These are phyloP conservation scores for Charanyca ferruginea DNA, from an alignment of 2,888 invertebrate species.

Conservation along the genomic window DNA sequence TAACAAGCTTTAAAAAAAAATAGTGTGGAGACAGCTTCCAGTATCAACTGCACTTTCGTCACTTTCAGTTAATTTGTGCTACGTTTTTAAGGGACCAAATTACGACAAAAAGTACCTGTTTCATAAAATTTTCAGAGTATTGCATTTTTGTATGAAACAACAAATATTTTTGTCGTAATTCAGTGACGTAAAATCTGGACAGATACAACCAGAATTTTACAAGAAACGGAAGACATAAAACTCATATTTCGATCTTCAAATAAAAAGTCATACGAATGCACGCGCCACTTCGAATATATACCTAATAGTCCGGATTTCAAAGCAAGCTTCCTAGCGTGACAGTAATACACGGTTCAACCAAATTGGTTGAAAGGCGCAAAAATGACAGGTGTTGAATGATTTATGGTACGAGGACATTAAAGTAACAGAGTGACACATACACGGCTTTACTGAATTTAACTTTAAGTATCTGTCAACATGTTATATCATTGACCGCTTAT, in stretches of 20 bases:
- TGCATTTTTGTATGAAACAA: background rate
- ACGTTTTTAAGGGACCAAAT: background rate
- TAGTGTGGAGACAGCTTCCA: no score
- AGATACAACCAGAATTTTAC: background rate
- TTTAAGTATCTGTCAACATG: no score
- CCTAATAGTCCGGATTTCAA: conserved; percentile 18
- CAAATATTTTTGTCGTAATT: background rate
- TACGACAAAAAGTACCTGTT: background rate
- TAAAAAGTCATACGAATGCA: conserved; percentile 4
- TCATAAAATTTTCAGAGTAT: background rate
- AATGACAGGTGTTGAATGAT: background rate
- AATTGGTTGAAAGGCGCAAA: background rate
- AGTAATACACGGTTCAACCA: conserved; percentile 11
- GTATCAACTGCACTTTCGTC: no score
- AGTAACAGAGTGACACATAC: no score
- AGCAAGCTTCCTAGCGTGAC: conserved; percentile 20
- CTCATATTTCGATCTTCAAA: background rate
- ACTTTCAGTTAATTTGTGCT: no score
- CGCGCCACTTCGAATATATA: background rate
- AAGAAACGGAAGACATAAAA: background rate
- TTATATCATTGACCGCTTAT: no score
- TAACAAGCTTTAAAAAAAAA: no score
- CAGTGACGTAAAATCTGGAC: no score
- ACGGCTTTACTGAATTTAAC: no score
- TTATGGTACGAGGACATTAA: background rate